Conservation (phyloP, 2,113 vertebrate species). For the Callospermophilus lateralis region DNA sequence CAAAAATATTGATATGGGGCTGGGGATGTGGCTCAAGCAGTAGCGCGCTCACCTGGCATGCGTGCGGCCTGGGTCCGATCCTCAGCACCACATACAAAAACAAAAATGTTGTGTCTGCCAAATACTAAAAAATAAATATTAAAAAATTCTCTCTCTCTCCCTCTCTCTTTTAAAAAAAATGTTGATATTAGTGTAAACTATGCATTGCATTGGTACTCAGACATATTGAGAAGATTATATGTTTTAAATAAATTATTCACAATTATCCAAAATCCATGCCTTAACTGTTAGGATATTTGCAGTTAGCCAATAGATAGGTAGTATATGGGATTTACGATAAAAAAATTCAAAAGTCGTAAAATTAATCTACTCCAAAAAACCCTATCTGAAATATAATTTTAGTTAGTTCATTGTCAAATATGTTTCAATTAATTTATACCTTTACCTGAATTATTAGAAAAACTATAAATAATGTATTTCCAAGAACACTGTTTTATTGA, state of each 20-base stretch:
- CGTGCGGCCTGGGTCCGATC: too few relatives aligned
- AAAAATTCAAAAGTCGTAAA: not conserved
- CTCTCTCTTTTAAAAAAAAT: too few relatives aligned
- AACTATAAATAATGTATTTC: conserved; percentile 15
- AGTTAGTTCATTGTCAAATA: not conserved
- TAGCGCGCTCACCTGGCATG: too few relatives aligned
- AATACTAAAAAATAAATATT: too few relatives aligned
- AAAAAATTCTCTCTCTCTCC: too few relatives aligned
- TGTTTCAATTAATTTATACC: not conserved
- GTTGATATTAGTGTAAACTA: not conserved
- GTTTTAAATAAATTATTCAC: not conserved
- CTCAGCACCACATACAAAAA: too few relatives aligned
- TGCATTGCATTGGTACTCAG: not conserved
- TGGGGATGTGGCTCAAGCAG: too few relatives aligned
- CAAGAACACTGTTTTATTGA: not conserved
- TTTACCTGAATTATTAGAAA: not conserved
- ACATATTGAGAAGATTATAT: not conserved
- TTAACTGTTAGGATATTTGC: not conserved
- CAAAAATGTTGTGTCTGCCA: too few relatives aligned
- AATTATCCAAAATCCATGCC: not conserved
- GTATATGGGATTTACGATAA: not conserved
- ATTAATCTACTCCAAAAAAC: not conserved
- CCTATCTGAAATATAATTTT: not conserved
- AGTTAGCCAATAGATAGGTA: not conserved
- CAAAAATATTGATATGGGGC: conserved; percentile 45